Percentiles rank a stretch among this genome's conserved stretches.
Evolutionary conservation across 2,888 invertebrate species (phyloP).

Genomic region (Clusia tigrina): DNA sequence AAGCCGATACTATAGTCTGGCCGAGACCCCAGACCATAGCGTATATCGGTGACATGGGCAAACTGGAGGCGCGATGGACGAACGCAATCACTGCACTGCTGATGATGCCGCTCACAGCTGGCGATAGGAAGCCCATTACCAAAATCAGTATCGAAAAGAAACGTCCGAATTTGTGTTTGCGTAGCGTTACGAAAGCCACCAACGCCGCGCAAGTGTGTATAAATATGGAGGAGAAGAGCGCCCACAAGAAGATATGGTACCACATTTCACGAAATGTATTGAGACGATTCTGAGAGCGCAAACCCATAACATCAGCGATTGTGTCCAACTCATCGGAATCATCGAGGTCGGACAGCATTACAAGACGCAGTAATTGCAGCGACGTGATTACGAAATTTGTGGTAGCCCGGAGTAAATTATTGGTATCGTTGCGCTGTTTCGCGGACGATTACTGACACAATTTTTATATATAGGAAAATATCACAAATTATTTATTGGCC

Average conservation of each 20-base stretch:
- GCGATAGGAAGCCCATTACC: constrained; percentile 88
- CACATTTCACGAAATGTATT: constrained; percentile 90
- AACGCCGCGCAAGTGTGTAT: constrained; percentile 91
- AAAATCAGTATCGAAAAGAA: constrained; percentile 90
- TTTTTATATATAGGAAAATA: constrained; percentile 31
- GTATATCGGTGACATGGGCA: constrained; percentile 89
- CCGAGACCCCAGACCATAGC: constrained; percentile 95
- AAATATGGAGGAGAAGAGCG: constrained; percentile 90
- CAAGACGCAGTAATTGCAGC: constrained; percentile 35
- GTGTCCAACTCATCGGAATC: constrained; percentile 70
- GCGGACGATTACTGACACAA: constrained; percentile 24
- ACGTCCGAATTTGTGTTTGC: constrained; percentile 94
- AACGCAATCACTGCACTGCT: constrained; percentile 93
- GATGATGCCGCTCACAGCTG: constrained; percentile 86
- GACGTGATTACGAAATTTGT: constrained; percentile 18
- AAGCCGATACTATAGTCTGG: constrained; percentile 87
- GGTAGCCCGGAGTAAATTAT: neutral
- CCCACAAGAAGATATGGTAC: constrained; percentile 97
- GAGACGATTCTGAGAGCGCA: constrained; percentile 72
- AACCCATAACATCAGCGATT: constrained; percentile 74
- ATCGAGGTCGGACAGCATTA: constrained; percentile 58
- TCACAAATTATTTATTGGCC: constrained; percentile 28
- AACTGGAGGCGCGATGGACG: constrained; percentile 88
- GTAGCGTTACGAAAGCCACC: constrained; percentile 88
- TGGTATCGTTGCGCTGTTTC: constrained; percentile 10